These are phyloP conservation scores for Baronia brevicornis DNA, from an alignment of 2,888 invertebrate species.

Conservation along the genomic window DNA sequence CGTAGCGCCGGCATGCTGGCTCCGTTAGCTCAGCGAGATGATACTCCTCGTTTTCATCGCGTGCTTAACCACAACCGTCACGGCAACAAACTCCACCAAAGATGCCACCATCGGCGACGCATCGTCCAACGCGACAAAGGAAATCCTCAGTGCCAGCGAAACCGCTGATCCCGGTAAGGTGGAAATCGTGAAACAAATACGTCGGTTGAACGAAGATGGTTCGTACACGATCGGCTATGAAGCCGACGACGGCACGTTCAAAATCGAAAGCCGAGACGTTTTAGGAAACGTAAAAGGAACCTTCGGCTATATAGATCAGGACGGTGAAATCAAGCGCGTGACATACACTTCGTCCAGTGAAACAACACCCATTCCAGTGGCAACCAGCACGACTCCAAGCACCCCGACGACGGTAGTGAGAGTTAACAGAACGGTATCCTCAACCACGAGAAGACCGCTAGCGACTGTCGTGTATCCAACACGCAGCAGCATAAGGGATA, in stretches of 20 bases:
- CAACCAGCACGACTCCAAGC: slow-evolving; percentile 47
- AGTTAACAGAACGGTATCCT: slow-evolving; percentile 61
- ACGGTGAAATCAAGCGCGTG: slow-evolving; percentile 86
- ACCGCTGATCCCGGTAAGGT: slow-evolving; percentile 81
- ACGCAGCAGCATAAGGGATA: slow-evolving; percentile 48
- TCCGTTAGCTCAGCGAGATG: slow-evolving; percentile 58
- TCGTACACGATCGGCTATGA: slow-evolving; percentile 91
- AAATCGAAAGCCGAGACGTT: slow-evolving; percentile 88
- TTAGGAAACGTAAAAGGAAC: slow-evolving; percentile 88
- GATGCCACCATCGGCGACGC: slow-evolving; percentile 27
- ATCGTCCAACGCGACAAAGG: slow-evolving; percentile 56
- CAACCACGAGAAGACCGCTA: slow-evolving; percentile 73
- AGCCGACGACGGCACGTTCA: slow-evolving; percentile 89
- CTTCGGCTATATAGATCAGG: slow-evolving; percentile 86
- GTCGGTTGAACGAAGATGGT: slow-evolving; percentile 87
- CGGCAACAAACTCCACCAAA: slow-evolving; percentile 26
- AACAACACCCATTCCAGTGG: slow-evolving; percentile 54
- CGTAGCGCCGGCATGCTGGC: slow-evolving; percentile 65
- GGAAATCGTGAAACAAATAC: slow-evolving; percentile 87
- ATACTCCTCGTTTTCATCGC: slow-evolving; percentile 50
- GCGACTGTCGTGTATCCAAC: slow-evolving; percentile 70
- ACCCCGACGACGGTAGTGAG: slow-evolving; percentile 65
- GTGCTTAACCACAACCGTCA: slow-evolving; percentile 40
- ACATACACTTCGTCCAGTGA: slow-evolving; percentile 79
- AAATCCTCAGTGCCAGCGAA: slow-evolving; percentile 77